phyloP scores from a whole-genome alignment of 2,797 vertebrate species.

The Aselliscus stoliczkanus region DNA sequence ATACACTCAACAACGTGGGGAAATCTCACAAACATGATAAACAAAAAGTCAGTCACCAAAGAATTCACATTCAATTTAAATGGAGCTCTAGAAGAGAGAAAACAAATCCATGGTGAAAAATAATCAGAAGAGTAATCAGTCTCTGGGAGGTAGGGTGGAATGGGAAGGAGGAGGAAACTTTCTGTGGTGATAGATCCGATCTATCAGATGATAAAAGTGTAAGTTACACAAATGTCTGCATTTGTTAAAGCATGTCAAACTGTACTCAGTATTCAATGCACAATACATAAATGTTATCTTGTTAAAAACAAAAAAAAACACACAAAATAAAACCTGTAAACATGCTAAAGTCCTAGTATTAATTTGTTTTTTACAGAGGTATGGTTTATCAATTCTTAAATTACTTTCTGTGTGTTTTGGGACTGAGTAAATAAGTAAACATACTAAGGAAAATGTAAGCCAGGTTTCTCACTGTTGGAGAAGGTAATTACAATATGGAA shows the following conservation, averaged over 20 bases:
- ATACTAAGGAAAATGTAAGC: background rate
- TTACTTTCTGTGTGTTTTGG: background rate
- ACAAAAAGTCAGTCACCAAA: background rate
- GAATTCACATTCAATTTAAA: background rate
- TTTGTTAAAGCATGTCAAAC: background rate
- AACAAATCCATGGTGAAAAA: background rate
- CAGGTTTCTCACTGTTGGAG: background rate
- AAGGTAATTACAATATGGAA: background rate
- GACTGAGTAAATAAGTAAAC: background rate
- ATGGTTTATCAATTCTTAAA: background rate
- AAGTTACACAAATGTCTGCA: background rate
- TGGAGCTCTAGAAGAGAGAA: background rate
- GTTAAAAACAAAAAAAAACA: background rate
- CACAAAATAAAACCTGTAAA: background rate
- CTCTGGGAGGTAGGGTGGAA: background rate
- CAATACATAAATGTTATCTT: background rate
- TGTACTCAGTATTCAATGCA: background rate
- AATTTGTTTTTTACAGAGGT: background rate
- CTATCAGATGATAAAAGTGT: background rate
- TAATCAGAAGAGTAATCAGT: background rate
- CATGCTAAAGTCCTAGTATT: background rate
- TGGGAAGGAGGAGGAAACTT: background rate
- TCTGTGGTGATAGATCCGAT: background rate
- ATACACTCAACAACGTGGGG: background rate
- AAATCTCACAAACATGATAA: background rate